Conservation (phyloP, 2,113 vertebrate genomes). For the Scomber colias region DNA sequence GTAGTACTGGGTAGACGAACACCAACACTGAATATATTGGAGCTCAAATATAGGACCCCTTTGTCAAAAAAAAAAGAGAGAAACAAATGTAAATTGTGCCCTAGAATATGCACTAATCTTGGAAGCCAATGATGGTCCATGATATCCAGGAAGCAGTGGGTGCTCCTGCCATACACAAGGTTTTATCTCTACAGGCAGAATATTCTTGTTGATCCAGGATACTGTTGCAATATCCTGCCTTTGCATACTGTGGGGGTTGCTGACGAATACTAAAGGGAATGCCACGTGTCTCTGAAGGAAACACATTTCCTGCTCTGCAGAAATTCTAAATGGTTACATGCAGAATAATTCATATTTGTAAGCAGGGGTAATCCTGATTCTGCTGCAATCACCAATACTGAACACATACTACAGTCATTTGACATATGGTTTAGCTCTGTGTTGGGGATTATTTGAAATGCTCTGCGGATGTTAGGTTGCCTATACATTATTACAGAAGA, state of each 20-base stretch:
- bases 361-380: constrained; percentile 36
- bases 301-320: constrained; percentile 21
- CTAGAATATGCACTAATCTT: constrained; percentile 8
- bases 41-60: too few relatives aligned
- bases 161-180: background rate
- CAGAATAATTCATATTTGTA: constrained; percentile 36
- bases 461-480: constrained; percentile 23
- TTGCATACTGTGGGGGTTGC: constrained; percentile 39
- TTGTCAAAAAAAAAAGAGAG: too few relatives aligned
- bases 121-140: constrained; percentile 12
- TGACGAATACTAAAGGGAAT: constrained; percentile 22
- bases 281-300: constrained; percentile 15
- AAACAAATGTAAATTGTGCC: background rate
- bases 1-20: too few relatives aligned
- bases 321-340: constrained; percentile 33
- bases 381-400: constrained; percentile 29
- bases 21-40: too few relatives aligned
- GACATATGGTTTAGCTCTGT: constrained; percentile 36
- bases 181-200: constrained; percentile 29
- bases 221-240: constrained; percentile 12
- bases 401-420: constrained; percentile 27
- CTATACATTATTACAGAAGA: constrained; percentile 28
- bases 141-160: constrained; percentile 12
- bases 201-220: constrained; percentile 18
- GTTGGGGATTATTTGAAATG: constrained; percentile 40